Base-by-base conservation (phyloP, 1,140 invertebrate genomes). In the Pogonomyrmex barbatus region DNA sequence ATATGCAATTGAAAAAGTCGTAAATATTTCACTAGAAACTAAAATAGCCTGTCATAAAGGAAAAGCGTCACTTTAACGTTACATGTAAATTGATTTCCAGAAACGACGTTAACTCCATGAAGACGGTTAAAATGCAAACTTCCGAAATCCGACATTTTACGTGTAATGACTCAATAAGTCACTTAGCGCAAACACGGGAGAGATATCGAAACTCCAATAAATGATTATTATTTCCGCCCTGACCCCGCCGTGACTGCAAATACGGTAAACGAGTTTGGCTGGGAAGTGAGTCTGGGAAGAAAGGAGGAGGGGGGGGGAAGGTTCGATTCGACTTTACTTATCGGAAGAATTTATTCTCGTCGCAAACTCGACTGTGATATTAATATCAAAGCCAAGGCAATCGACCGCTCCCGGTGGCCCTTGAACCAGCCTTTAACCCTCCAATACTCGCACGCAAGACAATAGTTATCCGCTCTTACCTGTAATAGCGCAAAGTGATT, bases 311-410 rank as follows among this genome's bases (percentile, higher is more conserved):
- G 24, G 24, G 24, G 24, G 24, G 24, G 24, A 0, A 54, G 30
- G 73, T 82, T 82, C 56, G 67, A 73, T 82, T 71, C 70, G 36
- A 17, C 39, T 60, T 10, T 62, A 50, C 79, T 62, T 75, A 75
- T 75, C 68, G 68, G 68, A 73, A 73, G 68, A 83, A 83, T 83
- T 83, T 73, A 83, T 83, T 83, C 56, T 33, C 68, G 79, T 83
- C 68, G 68, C 58, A 67, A 81, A 60, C 47, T 56, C 42, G 30
- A 17, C 68, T 62, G 68, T 30, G 79, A 75, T 83, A 83, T 83
- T 75, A 83, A 83, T 83, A 75, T 83, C 79, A 83, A 83, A 73
- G 79, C 79, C 68, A 73, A 56, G 52, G 67, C 54, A 45, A 83
- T 83, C 79, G 79, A 75, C 79, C 79, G 67, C 68, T 56, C 24